These are phyloP conservation scores for Neodiprion virginianus DNA, from an alignment of 1,140 invertebrate genomes.

Conservation along the genomic window DNA sequence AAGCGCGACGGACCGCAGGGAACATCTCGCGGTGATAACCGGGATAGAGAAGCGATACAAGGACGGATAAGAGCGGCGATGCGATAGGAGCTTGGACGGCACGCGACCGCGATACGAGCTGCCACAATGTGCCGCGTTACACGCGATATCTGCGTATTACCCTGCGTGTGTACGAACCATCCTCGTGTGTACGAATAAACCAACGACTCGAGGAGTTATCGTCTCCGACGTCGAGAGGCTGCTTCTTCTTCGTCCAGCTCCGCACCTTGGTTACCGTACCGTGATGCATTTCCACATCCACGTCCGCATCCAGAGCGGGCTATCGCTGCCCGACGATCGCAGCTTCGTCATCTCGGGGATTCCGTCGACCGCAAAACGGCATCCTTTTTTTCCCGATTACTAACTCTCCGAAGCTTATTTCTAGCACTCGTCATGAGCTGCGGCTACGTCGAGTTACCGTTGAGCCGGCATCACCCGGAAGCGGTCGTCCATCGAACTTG, in stretches of 20 bases:
- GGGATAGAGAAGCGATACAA: slow-evolving; percentile 28
- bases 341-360: no score
- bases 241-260: neutral
- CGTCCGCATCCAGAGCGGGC: no score
- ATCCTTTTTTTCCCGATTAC: no score
- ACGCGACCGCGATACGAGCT: slow-evolving; percentile 38
- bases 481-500: no score
- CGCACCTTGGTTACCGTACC: neutral
- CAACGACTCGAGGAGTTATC: neutral
- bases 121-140: slow-evolving; percentile 3
- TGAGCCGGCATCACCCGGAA: no score
- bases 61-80: slow-evolving; percentile 20
- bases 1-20: slow-evolving; percentile 7
- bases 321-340: no score
- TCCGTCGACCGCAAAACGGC: no score
- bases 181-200: neutral
- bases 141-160: neutral
- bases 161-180: neutral
- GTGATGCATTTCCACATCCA: neutral
- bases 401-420: no score
- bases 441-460: no score
- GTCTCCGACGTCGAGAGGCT: neutral
- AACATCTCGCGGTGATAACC: slow-evolving; percentile 32
- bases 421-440: no score
- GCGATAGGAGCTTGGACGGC: slow-evolving; percentile 40